phyloP scores from a whole-genome alignment of 2,797 vertebrate species.

The Acrossocheilus fasciatus region DNA sequence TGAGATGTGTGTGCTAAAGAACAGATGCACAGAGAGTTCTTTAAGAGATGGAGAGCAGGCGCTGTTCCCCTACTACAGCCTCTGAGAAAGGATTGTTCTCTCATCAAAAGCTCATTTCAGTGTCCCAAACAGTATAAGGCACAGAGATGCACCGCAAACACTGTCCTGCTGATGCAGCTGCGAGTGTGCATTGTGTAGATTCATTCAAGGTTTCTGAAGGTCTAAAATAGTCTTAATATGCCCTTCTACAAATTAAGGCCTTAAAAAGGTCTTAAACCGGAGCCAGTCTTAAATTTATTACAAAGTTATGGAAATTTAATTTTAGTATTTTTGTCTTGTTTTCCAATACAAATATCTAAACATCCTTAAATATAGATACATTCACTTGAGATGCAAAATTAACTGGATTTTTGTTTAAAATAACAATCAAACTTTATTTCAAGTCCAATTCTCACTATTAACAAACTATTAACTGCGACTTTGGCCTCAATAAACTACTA shows the following conservation, averaged over 20 bases:
- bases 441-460: no score
- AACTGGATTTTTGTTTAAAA: no score
- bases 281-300: not conserved
- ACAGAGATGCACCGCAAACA: slow-evolving; percentile 35
- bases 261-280: not conserved
- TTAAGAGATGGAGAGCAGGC: slow-evolving; percentile 2
- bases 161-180: slow-evolving; percentile 28
- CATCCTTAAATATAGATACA: not conserved
- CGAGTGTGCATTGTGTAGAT: slow-evolving; percentile 1
- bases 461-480: no score
- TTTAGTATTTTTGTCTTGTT: not conserved
- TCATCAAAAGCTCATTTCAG: slow-evolving; percentile 48
- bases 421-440: no score
- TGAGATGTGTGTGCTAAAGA: not conserved
- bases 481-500: no score
- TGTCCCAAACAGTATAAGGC: slow-evolving; percentile 30
- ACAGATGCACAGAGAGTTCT: slow-evolving; percentile 14
- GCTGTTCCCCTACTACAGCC: slow-evolving; percentile 19
- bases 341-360: not conserved
- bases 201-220: not conserved
- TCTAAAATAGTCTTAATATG: not conserved
- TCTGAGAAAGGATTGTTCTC: slow-evolving; percentile 49
- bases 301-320: not conserved
- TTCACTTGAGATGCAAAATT: not conserved
- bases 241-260: not conserved